Evolutionary conservation across 2,888 invertebrate species (phyloP).

Genomic region (Galerucella calmariensis): DNA sequence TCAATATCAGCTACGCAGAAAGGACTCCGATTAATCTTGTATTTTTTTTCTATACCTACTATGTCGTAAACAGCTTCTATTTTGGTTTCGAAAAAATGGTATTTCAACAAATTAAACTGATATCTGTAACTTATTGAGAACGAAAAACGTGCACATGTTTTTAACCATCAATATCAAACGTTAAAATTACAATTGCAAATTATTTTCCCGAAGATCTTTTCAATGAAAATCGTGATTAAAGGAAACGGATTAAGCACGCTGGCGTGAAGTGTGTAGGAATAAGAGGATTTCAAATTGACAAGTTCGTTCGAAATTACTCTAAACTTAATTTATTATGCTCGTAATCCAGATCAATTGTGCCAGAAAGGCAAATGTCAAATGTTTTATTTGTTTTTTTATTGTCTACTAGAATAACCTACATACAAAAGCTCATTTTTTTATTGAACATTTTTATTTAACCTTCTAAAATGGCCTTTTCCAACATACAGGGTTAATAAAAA

Average conservation of each 20-base stretch:
- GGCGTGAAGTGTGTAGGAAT: constrained; percentile 22
- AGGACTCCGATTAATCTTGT: too few relatives aligned
- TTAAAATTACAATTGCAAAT: constrained; percentile 6
- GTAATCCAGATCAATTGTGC: constrained; percentile 19
- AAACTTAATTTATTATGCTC: constrained; percentile 28
- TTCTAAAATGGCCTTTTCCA: too few relatives aligned
- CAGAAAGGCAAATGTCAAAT: constrained; percentile 2
- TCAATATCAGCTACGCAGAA: too few relatives aligned
- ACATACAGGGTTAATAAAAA: too few relatives aligned
- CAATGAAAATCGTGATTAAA: constrained; percentile 32
- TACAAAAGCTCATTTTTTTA: background rate
- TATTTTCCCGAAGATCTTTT: background rate
- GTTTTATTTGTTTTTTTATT: background rate
- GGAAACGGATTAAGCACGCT: constrained; percentile 36
- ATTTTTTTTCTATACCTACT: too few relatives aligned
- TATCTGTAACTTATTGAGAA: background rate
- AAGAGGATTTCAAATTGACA: constrained; percentile 33
- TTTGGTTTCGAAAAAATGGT: too few relatives aligned
- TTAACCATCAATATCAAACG: background rate
- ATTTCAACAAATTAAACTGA: too few relatives aligned
- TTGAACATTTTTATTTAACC: too few relatives aligned
- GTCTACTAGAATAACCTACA: background rate
- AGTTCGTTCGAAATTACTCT: constrained; percentile 26
- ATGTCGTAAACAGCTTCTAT: too few relatives aligned
- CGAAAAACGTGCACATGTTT: constrained; percentile 1